phyloP scores from a whole-genome alignment of 2,888 invertebrate genomes.

The Synanthedon tipuliformis region DNA sequence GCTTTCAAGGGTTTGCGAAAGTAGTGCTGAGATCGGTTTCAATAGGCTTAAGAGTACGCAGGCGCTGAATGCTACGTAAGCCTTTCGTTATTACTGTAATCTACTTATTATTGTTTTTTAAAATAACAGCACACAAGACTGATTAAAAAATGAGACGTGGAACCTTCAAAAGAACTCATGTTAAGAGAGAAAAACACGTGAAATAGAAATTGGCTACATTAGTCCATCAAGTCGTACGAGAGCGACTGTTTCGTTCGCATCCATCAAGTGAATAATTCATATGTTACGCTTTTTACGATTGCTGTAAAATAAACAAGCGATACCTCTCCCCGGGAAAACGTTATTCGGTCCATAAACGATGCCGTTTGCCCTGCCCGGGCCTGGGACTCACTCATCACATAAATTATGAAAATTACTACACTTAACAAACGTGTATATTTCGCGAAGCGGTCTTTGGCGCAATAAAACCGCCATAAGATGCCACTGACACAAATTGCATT shows the following conservation, averaged over 20 bases:
- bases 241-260: neutral
- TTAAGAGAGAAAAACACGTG: neutral
- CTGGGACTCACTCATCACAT: neutral
- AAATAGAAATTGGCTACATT: neutral
- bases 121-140: no score
- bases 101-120: no score
- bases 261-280: neutral
- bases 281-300: neutral
- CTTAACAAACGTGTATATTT: neutral
- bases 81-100: neutral
- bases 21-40: neutral
- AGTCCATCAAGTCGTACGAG: no score
- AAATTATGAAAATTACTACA: neutral
- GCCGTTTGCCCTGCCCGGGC: neutral
- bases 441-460: neutral
- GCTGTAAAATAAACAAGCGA: slow-evolving; percentile 2
- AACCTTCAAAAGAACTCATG: no score
- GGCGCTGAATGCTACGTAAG: no score
- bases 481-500: neutral
- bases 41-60: neutral
- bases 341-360: neutral
- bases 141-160: no score
- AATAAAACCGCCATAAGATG: neutral
- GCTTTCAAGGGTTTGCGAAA: neutral
- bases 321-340: neutral